Percentiles rank a stretch among this genome's conserved stretches.
Conservation (phyloP, 2,113 vertebrate genomes). For the Propithecus coquereli region DNA sequence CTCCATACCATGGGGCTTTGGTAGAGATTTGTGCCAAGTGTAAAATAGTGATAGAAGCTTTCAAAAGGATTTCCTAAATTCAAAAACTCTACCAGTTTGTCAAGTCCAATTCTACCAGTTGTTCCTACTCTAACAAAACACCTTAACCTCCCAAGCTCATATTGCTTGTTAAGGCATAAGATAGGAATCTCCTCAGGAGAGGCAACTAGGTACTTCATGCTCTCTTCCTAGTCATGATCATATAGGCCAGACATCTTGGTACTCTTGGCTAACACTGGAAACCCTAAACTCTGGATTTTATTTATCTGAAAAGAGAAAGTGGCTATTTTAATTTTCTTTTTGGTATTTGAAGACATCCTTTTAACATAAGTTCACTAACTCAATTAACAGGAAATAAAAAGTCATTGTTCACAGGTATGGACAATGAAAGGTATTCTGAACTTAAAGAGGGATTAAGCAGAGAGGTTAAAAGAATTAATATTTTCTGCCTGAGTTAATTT, state of each 20-base stretch:
- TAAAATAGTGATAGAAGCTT: neutral
- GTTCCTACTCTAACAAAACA: neutral
- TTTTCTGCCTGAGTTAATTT: slow-evolving; percentile 72
- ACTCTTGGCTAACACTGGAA: neutral
- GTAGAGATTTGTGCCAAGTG: neutral
- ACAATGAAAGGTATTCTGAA: slow-evolving; percentile 44
- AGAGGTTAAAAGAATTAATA: slow-evolving; percentile 53
- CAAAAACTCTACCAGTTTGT: neutral
- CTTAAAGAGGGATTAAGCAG: slow-evolving; percentile 57
- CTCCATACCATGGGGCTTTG: neutral
- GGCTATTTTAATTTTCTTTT: slow-evolving; percentile 42
- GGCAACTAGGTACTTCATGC: neutral
- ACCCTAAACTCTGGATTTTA: neutral
- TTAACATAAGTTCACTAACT: slow-evolving; percentile 51
- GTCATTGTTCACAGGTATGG: slow-evolving; percentile 47
- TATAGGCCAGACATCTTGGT: neutral
- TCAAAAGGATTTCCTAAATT: neutral
- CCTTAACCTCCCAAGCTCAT: neutral
- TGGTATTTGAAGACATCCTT: neutral
- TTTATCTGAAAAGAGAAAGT: neutral
- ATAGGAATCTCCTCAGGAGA: neutral
- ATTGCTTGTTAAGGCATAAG: neutral
- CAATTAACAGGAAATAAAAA: slow-evolving; percentile 54
- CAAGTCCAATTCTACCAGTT: neutral
- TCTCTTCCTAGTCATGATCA: neutral